A percentile compares a stretch with the other conserved stretches of the same genome.
Conservation (phyloP, 1,140 invertebrate species). For the Mamestra configurata region DNA sequence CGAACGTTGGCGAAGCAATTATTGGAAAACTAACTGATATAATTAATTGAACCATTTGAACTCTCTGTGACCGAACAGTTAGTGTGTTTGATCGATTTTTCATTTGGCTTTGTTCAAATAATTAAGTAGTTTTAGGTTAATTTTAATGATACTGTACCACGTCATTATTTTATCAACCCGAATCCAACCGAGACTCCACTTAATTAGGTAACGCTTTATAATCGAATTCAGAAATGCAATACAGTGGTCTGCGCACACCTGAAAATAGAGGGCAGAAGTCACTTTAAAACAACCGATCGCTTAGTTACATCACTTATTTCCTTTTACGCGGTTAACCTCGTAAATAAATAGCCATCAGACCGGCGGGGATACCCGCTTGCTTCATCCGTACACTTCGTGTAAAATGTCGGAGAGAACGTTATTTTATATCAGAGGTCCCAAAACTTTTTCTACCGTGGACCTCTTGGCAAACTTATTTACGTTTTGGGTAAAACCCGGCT, state of each 20-base stretch:
- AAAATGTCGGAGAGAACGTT: neutral
- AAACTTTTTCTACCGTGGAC: too few relatives aligned
- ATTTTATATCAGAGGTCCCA: too few relatives aligned
- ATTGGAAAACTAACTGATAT: conserved; percentile 68
- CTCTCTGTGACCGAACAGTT: conserved; percentile 55
- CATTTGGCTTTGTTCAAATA: conserved; percentile 28
- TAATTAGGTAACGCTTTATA: neutral
- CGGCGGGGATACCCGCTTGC: neutral
- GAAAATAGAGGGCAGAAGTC: neutral
- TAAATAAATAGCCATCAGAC: conserved; percentile 30
- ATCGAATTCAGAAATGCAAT: neutral
- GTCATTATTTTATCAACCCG: neutral
- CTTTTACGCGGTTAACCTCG: conserved; percentile 4
- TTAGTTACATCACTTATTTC: conserved; percentile 9
- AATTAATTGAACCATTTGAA: conserved; percentile 64
- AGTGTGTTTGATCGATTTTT: conserved; percentile 52
- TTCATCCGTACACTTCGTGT: neutral
- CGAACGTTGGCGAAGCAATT: conserved; percentile 65
- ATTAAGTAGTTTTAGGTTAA: conserved; percentile 5
- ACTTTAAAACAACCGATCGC: neutral
- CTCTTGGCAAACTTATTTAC: too few relatives aligned
- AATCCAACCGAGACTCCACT: neutral
- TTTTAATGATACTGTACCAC: neutral
- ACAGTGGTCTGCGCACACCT: neutral
- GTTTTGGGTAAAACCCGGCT: too few relatives aligned